Base-by-base conservation (phyloP, 2,113 vertebrate species). In the Eudyptes chrysolophus region DNA sequence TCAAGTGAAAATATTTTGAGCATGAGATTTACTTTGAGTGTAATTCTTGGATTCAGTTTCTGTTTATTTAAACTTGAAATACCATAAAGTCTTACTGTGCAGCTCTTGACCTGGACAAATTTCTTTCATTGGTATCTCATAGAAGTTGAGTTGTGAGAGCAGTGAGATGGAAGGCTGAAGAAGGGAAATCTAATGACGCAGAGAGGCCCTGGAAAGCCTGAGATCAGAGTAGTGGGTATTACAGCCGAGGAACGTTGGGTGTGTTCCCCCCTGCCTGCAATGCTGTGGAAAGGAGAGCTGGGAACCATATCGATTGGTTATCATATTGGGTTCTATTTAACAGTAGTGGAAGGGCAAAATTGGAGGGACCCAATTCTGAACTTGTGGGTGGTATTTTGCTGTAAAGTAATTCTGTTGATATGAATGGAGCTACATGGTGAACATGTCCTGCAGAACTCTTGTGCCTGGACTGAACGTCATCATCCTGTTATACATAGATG, bases 401-500 rank as follows among this genome's bases (percentile, higher is more conserved):
- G 26, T 48, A 0, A 82, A 42, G 32, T 57, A 58, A 3, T 70
- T 48, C 3, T 24, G 5, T 27, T 87, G 44, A 8, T 26, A 9
- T 3, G 38, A 52, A 29, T 13, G 30, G 64, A 61, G 26, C 38
- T 68, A 6, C 7, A 2, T 8, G 4, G 12, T 19, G 22, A 54
- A 17, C 9, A 17, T 44, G 32, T 60, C 36, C 44, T 44, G 4
- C 44, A 58, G 75, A 65, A 8, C 10, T 60, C 2, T 0, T 0
- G 2, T 61, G 22, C 22, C 6, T 55, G 26, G n/a, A 46, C 58
- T 84, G 46, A 9, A 12, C 40, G 26, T 44, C 16, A 8, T 57
- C 0, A 0, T 30, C 29, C 24, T 25, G 5, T 76, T 57, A 5
- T 3, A 5, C 4, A 2, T 6, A 11, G 26, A 17, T 15, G 6